Percentiles rank a stretch among this genome's conserved stretches.
phyloP scores from a whole-genome alignment of 2,113 vertebrate species.

The Psettodes erumei region DNA sequence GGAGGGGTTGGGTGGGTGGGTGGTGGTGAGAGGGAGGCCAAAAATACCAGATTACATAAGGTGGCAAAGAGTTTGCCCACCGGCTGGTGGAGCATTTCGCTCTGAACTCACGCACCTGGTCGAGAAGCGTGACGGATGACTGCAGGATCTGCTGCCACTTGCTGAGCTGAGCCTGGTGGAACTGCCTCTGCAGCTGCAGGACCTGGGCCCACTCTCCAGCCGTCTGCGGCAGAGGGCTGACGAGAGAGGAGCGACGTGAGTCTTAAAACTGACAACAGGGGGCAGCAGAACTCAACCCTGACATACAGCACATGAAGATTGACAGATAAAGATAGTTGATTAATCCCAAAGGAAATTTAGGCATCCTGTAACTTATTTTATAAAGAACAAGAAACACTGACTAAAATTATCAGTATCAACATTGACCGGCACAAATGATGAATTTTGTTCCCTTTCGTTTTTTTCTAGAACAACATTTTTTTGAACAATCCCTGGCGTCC shows the following conservation, averaged over 20 bases:
- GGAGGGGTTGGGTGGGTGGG: neutral
- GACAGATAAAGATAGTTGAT: too few relatives aligned
- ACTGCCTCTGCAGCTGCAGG: slow-evolving; percentile 89
- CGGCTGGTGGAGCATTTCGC: neutral
- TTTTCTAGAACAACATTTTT: too few relatives aligned
- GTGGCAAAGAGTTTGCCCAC: neutral
- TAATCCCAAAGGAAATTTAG: too few relatives aligned
- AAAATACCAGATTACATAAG: neutral
- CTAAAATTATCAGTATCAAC: too few relatives aligned
- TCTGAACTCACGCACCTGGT: slow-evolving; percentile 83
- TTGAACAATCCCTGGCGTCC: too few relatives aligned
- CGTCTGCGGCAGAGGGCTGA: slow-evolving; percentile 88
- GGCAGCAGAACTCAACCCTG: too few relatives aligned
- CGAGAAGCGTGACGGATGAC: slow-evolving; percentile 89
- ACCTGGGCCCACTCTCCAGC: slow-evolving; percentile 91
- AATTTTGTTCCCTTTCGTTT: too few relatives aligned
- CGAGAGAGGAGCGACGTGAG: neutral
- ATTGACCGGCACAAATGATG: too few relatives aligned
- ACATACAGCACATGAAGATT: too few relatives aligned
- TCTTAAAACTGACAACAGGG: neutral
- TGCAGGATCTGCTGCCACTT: slow-evolving; percentile 92
- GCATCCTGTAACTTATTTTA: too few relatives aligned
- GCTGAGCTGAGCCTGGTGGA: slow-evolving; percentile 88
- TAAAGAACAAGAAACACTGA: too few relatives aligned
- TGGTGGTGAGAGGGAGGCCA: neutral